Evolutionary conservation across 2,113 vertebrate species (phyloP), one percentile per base, ranked within the genome.

Genomic region (Gadus macrocephalus): DNA sequence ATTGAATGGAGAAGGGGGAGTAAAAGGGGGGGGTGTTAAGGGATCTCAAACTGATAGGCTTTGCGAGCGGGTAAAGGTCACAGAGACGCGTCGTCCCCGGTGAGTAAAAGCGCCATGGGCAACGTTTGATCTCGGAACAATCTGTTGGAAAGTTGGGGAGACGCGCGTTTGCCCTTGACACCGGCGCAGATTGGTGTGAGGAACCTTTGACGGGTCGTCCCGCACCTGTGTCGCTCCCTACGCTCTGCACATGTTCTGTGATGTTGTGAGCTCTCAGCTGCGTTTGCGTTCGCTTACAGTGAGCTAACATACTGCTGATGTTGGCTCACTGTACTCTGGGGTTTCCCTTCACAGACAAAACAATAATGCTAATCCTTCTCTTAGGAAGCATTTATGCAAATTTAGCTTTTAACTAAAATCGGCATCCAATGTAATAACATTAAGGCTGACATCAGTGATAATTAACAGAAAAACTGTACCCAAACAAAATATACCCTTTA

Each of bases 101-200:
- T 75, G 74, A 84, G 80, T 77, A 83, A 79, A 68, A 76, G 73
- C 78, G 71, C 77, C 64, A 28, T 73, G 74, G 77, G 78, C 67
- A 11, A 71, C 31, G 78, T 77, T 76, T 84, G 84, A 82, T 87
- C 78, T 73, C 83, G 66, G 74, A 65, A 70, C 78, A 82, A 81
- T 83, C 79, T 82, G 75, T 72, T 67, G 62, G 66, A 73, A 78
- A 28, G 38, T 27, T 14, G 77, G 77, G 68, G 59, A 60, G 53
- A 58, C 71, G 42, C 42, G 42, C 3, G 31, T 35, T 35, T 62
- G 68, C 5, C 67, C 35, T 68, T 62, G 81, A 78, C 42, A 85
- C 69, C 63, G 70, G 73, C 53, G 2, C 31, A 35, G 31, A 35
- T 35, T 35, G 22, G 67, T 61, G 69, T 69, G 17, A 9, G 67